phyloP scores from a whole-genome alignment of 2,888 invertebrate genomes.

The Aproaerema taeniolella region DNA sequence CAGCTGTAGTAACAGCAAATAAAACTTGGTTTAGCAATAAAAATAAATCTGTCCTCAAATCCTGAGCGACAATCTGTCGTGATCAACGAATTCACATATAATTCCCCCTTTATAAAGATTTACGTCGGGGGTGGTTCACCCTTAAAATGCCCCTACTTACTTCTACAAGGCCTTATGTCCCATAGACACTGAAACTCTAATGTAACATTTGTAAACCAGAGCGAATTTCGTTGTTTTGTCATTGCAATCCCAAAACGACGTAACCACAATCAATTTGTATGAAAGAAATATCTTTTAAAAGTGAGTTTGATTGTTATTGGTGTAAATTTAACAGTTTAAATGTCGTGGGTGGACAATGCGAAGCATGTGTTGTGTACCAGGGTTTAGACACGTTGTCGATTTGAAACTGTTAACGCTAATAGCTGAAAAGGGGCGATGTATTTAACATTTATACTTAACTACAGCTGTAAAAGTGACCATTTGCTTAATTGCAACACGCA shows the following conservation, averaged over 20 bases:
- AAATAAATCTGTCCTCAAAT: slow-evolving; percentile 45
- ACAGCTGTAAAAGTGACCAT: slow-evolving; percentile 7
- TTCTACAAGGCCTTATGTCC: slow-evolving; percentile 25
- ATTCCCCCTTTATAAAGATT: slow-evolving; percentile 68
- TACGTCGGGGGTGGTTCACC: slow-evolving; percentile 42
- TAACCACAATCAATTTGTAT: no score
- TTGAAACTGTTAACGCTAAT: slow-evolving; percentile 21
- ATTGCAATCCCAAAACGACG: no score
- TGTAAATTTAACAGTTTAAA: slow-evolving; percentile 33
- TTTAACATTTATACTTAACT: slow-evolving; percentile 8
- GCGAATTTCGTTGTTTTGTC: no score
- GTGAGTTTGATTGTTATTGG: neutral
- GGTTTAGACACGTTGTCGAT: neutral
- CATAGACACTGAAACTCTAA: no score
- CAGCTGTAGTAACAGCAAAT: slow-evolving; percentile 8
- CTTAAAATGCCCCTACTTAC: slow-evolving; percentile 25
- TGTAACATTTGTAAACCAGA: no score
- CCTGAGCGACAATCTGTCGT: slow-evolving; percentile 49
- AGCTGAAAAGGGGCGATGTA: slow-evolving; percentile 23
- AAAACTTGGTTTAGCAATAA: slow-evolving; percentile 25
- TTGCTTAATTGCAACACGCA: slow-evolving; percentile 6
- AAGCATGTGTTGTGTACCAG: slow-evolving; percentile 27
- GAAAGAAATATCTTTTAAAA: no score
- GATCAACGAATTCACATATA: slow-evolving; percentile 53
- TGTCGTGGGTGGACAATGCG: slow-evolving; percentile 31